A percentile compares a stretch with the other conserved stretches of the same genome.
Evolutionary conservation across 1,140 invertebrate genomes (phyloP).

Genomic region (Maconellicoccus hirsutus): DNA sequence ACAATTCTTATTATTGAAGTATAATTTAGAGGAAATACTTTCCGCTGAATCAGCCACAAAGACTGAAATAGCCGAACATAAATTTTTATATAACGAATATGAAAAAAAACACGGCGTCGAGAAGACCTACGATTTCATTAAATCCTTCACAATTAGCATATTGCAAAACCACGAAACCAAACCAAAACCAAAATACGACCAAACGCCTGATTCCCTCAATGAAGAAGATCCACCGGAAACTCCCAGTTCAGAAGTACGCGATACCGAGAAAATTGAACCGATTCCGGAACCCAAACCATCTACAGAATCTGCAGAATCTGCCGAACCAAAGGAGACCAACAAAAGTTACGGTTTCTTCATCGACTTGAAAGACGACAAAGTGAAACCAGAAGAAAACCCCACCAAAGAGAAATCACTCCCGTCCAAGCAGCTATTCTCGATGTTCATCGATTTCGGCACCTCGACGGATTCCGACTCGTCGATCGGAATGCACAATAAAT

Average conservation of each 20-base stretch:
- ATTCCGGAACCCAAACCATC: not conserved
- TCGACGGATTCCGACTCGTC: slow-evolving; percentile 14
- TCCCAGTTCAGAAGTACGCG: not conserved
- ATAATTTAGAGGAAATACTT: not conserved
- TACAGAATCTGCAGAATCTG: not conserved
- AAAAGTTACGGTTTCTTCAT: slow-evolving; percentile 15
- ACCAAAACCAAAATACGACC: not conserved
- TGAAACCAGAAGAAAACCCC: not conserved
- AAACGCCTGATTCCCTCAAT: not conserved
- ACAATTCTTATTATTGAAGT: not conserved
- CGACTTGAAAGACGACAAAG: not conserved
- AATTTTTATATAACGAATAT: not conserved
- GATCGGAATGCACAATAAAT: not conserved
- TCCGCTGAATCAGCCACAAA: not conserved
- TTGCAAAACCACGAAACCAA: not conserved
- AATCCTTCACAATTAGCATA: not conserved
- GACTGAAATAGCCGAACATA: not conserved
- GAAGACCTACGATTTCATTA: not conserved
- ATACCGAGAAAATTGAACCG: not conserved
- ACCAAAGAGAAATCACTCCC: slow-evolving; percentile 1
- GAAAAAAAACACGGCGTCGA: not conserved
- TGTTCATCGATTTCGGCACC: slow-evolving; percentile 7
- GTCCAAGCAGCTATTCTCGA: slow-evolving; percentile 9
- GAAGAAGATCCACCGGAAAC: not conserved
- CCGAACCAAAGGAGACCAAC: not conserved